Evolutionary conservation across 1,140 invertebrate genomes (phyloP).

Genomic region (Drosophila dunni): DNA sequence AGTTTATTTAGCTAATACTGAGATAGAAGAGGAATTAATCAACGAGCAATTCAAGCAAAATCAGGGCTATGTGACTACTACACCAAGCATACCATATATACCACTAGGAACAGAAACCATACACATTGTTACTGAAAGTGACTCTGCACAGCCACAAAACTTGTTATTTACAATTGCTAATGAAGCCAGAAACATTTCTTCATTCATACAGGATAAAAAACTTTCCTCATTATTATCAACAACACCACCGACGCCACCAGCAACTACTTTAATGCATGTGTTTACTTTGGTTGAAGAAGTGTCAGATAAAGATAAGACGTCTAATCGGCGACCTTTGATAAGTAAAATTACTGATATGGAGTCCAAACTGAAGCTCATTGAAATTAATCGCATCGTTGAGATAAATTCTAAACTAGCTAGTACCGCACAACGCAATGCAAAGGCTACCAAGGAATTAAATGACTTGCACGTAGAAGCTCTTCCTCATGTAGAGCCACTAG

Average conservation of each 20-base stretch:
- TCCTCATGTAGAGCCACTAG: conserved; percentile 87
- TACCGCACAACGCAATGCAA: conserved; percentile 86
- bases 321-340: conserved; percentile 6
- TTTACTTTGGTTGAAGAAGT: conserved; percentile 85
- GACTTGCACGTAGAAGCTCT: conserved; percentile 85
- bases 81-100: conserved; percentile 62
- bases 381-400: conserved; percentile 88
- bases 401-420: conserved; percentile 87
- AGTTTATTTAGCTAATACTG: conserved; percentile 12
- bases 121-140: conserved; percentile 54
- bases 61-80: conserved; percentile 71
- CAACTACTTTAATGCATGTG: conserved; percentile 85
- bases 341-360: conserved; percentile 33
- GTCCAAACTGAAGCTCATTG: conserved; percentile 87
- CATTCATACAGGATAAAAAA: conserved; percentile 66
- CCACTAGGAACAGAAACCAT: conserved; percentile 59
- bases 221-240: conserved; percentile 7
- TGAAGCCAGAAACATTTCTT: conserved; percentile 74
- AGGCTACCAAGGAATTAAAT: conserved; percentile 85
- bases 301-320: conserved; percentile 37
- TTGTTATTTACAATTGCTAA: conserved; percentile 65
- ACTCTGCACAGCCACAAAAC: conserved; percentile 37
- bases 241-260: conserved; percentile 80
- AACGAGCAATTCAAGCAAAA: conserved; percentile 8
- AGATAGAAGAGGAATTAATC: conserved; percentile 27